phyloP scores from a whole-genome alignment of 1,140 invertebrate genomes.

The Micrasema longulum region DNA sequence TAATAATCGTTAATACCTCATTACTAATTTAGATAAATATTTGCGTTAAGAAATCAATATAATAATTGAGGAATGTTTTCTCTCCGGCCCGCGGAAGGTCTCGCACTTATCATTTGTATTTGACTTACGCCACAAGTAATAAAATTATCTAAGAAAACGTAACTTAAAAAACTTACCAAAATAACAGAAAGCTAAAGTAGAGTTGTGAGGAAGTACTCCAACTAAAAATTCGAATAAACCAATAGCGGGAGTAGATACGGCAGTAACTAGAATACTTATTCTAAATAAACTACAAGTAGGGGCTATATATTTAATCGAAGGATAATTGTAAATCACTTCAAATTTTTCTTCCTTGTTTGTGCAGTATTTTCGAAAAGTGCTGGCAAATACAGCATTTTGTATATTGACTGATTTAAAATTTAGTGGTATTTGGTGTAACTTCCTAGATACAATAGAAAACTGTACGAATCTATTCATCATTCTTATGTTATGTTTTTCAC shows the following conservation, averaged over 20 bases:
- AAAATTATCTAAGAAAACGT: too few relatives aligned
- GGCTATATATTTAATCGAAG: conserved; percentile 50
- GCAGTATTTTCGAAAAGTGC: not conserved
- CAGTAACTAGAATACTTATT: not conserved
- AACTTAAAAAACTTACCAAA: conserved; percentile 25
- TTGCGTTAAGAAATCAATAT: too few relatives aligned
- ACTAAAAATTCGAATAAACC: conserved; percentile 1
- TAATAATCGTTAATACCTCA: too few relatives aligned
- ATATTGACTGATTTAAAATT: not conserved
- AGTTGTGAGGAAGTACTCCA: not conserved
- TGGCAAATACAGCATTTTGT: not conserved
- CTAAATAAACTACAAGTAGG: conserved; percentile 16
- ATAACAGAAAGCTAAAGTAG: not conserved
- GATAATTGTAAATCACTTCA: conserved; percentile 56
- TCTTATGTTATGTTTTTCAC: too few relatives aligned
- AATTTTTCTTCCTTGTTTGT: conserved; percentile 36
- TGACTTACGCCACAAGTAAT: too few relatives aligned
- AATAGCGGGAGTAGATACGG: not conserved
- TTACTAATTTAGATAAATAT: too few relatives aligned
- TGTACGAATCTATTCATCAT: not conserved
- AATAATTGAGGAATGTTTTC: too few relatives aligned
- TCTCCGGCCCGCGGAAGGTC: too few relatives aligned
- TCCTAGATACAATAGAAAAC: not conserved
- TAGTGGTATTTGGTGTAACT: not conserved
- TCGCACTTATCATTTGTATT: too few relatives aligned